Percentiles rank a stretch among this genome's conserved stretches.
Evolutionary conservation across 2,888 invertebrate species (phyloP).

Genomic region (Ligdia adustata): DNA sequence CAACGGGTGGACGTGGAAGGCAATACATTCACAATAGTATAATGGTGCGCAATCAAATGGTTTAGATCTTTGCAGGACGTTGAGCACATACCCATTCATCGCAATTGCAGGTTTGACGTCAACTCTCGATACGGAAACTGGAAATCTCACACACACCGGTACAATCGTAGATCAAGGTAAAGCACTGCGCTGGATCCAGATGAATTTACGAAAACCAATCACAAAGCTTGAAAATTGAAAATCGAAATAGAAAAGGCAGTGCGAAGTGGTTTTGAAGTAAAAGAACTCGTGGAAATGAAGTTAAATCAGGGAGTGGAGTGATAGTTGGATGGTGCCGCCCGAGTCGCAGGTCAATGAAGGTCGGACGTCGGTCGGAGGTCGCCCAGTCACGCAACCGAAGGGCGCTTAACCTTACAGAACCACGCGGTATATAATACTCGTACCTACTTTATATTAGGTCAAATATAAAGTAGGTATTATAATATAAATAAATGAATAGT

Average conservation of each 20-base stretch:
- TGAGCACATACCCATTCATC: slow-evolving; percentile 32
- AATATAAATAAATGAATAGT: too few species aligned
- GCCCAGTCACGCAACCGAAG: slow-evolving; percentile 60
- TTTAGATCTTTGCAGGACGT: slow-evolving; percentile 35
- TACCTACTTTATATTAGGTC: background rate
- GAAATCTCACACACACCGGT: slow-evolving; percentile 11
- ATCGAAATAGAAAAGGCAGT: slow-evolving; percentile 14
- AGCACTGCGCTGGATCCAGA: slow-evolving; percentile 11
- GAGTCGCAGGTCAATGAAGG: slow-evolving; percentile 65
- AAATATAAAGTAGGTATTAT: too few species aligned
- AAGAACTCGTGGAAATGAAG: slow-evolving; percentile 41
- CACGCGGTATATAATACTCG: background rate
- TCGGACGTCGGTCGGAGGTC: slow-evolving; percentile 51
- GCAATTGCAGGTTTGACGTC: slow-evolving; percentile 31
- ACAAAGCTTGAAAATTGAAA: slow-evolving; percentile 14
- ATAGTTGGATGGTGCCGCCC: slow-evolving; percentile 51
- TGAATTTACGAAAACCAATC: slow-evolving; percentile 7
- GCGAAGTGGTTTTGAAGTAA: slow-evolving; percentile 15
- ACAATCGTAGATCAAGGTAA: slow-evolving; percentile 17
- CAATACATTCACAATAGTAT: slow-evolving; percentile 31
- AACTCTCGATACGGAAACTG: slow-evolving; percentile 27
- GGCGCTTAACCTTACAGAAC: slow-evolving; percentile 37
- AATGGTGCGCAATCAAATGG: slow-evolving; percentile 32
- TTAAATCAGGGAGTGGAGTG: slow-evolving; percentile 44
- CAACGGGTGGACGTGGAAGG: slow-evolving; percentile 1